These are phyloP conservation scores for Otocyon megalotis DNA, from an alignment of 2,113 vertebrate genomes.

Conservation along the genomic window DNA sequence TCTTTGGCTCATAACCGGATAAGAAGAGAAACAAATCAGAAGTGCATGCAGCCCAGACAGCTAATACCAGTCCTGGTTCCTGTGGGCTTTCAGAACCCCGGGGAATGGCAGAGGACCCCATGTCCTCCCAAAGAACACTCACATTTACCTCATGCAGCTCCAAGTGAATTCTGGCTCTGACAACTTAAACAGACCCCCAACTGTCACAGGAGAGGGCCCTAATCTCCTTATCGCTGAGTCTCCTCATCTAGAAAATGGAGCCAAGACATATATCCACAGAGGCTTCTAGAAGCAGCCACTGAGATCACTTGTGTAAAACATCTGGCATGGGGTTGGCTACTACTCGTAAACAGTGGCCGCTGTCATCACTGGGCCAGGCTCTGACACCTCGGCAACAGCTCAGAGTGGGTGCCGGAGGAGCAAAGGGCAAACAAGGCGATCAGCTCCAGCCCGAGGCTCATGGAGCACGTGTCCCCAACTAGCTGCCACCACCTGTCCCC, in stretches of 20 bases:
- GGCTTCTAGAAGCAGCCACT: not conserved
- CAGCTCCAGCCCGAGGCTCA: not conserved
- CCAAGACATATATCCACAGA: not conserved
- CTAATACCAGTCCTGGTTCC: not conserved
- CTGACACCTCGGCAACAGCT: not conserved
- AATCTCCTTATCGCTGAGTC: not conserved
- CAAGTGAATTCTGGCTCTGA: not conserved
- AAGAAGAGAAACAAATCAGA: not conserved
- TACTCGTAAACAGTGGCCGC: rapidly evolving
- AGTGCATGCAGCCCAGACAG: rapidly evolving
- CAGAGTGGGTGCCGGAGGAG: not conserved
- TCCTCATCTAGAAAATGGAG: not conserved
- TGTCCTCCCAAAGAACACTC: not conserved
- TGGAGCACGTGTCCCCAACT: not conserved
- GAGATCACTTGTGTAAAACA: rapidly evolving
- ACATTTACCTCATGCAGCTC: not conserved
- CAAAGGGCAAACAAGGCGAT: not conserved
- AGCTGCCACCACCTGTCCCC: not conserved
- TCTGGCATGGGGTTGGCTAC: not conserved
- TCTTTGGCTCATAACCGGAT: not conserved
- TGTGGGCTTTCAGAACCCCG: not conserved
- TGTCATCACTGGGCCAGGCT: not conserved
- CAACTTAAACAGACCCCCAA: not conserved
- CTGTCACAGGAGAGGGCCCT: not conserved
- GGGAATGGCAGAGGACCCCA: not conserved